phyloP scores from a whole-genome alignment of 2,113 vertebrate species.

The Lasiurus cinereus region DNA sequence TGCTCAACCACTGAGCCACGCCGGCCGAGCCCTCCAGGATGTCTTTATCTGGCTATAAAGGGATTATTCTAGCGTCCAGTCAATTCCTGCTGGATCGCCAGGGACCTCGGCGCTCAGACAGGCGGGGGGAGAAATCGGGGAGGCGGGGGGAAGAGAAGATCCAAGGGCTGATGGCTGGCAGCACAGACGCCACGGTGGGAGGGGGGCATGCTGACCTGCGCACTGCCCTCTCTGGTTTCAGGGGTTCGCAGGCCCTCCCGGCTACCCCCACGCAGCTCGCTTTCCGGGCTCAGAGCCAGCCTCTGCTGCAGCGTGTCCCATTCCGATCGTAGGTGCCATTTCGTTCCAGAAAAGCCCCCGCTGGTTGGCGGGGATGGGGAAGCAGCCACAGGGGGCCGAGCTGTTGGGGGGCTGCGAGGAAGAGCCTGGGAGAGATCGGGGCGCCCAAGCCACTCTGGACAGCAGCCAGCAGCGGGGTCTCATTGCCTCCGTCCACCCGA shows the following conservation, averaged over 20 bases:
- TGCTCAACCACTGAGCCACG: too few relatives aligned
- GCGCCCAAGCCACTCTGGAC: not conserved
- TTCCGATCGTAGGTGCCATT: rapidly evolving
- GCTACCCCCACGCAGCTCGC: not conserved
- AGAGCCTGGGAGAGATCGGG: not conserved
- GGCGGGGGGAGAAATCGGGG: not conserved
- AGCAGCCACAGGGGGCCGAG: not conserved
- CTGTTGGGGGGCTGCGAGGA: not conserved
- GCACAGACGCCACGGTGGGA: rapidly evolving
- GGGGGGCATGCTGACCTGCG: not conserved
- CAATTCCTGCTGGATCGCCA: not conserved
- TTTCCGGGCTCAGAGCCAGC: not conserved
- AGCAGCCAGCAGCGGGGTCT: too few relatives aligned
- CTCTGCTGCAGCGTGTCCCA: not conserved
- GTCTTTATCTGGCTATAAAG: not conserved
- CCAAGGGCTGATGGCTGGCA: rapidly evolving
- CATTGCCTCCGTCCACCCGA: not conserved
- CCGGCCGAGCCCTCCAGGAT: not conserved
- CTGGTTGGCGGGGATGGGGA: not conserved
- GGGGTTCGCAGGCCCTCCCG: not conserved
- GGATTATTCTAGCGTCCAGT: not conserved
- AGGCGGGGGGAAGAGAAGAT: not conserved
- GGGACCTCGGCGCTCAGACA: not conserved
- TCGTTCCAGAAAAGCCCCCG: not conserved
- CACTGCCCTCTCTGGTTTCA: not conserved